Evolutionary conservation across 1,140 invertebrate genomes (phyloP).

Genomic region (Brachionus sp.): DNA sequence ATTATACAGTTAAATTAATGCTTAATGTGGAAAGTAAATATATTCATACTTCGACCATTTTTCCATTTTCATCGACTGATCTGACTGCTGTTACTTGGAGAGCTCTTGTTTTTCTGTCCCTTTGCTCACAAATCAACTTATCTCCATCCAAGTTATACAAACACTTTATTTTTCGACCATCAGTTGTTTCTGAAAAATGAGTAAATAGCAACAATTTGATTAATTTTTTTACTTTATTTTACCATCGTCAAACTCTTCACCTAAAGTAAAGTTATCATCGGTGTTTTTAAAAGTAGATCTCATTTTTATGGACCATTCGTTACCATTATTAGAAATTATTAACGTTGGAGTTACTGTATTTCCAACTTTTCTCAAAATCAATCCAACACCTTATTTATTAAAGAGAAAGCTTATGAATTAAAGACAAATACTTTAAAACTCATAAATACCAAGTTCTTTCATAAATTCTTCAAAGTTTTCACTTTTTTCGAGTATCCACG

Average conservation of each 20-base stretch:
- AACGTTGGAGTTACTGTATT: constrained; percentile 69
- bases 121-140: constrained; percentile 13
- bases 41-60: constrained; percentile 3
- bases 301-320: constrained; percentile 70
- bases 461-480: constrained; percentile 83
- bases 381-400: constrained; percentile 65
- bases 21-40: neutral
- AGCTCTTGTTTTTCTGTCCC: neutral
- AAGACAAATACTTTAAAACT: neutral
- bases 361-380: constrained; percentile 72
- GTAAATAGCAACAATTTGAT: neutral
- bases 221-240: neutral
- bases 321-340: constrained; percentile 69
- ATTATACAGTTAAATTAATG: neutral
- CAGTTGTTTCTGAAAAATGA: constrained; percentile 14
- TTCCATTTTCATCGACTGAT: constrained; percentile 19
- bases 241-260: constrained; percentile 74
- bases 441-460: constrained; percentile 66
- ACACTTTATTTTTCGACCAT: constrained; percentile 37
- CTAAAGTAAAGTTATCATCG: constrained; percentile 72
- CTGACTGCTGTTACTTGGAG: constrained; percentile 10
- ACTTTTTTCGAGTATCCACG: constrained; percentile 71
- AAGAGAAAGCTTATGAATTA: neutral
- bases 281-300: constrained; percentile 78
- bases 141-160: constrained; percentile 25